Evolutionary conservation across 2,888 invertebrate species (phyloP), one percentile per base, ranked within the genome.

Genomic region (Agrochola circellaris): DNA sequence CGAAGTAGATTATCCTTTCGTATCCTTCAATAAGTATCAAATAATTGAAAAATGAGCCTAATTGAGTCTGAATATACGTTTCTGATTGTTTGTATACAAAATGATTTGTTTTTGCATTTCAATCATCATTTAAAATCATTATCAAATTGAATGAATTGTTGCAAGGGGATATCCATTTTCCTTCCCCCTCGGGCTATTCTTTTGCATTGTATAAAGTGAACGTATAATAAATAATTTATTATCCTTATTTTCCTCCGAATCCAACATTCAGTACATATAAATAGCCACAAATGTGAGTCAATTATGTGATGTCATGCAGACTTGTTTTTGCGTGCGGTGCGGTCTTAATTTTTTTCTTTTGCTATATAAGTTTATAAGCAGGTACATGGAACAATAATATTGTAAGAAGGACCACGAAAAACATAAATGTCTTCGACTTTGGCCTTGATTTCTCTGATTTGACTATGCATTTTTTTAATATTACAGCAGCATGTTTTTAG

Each of bases 191-290:
- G 6, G 2, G 7, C 17, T 34, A 20, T 30, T 45, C 5, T 4
- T 42, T 42, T 5, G 23, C 1, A 51, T 8, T n/a, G 13, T 23
- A n/a, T 73, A 17, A 3, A 34, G 17, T 75, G 23, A 34, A 11
- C n/a, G 8, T 64, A 34, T 15, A 48, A 38, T 73, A n/a, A 42
- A 9, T 26, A 34, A 54, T 34, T 23, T 6, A 38, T 48, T 56
- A 30, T 56, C 23, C 15, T 51, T 58, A 42, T 65, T 82, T 75
- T 64, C 82, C 62, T 75, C 23, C 38, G 42, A 45, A 60, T 51
- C 58, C 30, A 51, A 30, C 20, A 20, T 54, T 54, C 23, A 48
- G n/a, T 65, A 30, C 60, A 42, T 34, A 11, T 8, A 66, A 26
- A 30, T 11, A 54, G 34, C n/a, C 38, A 73, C 45, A 45, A 65